A percentile compares a stretch with the other conserved stretches of the same genome.
Conservation (phyloP, 2,888 invertebrate species). For the Acronicta alni region DNA sequence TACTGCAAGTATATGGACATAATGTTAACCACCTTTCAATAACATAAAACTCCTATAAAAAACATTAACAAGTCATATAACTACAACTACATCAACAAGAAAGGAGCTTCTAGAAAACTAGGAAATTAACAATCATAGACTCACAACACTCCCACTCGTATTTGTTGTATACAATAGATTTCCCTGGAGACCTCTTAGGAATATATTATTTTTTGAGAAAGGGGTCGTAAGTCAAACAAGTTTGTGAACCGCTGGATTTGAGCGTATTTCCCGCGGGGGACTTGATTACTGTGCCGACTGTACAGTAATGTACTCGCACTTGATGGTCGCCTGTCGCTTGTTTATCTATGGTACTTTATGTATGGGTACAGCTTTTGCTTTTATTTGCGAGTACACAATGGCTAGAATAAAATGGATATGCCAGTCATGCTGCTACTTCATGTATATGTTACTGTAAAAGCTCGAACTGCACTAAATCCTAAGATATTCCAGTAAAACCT, state of each 20-base stretch:
- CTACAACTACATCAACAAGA: constrained; percentile 2
- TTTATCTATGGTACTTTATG: neutral
- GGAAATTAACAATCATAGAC: constrained; percentile 40
- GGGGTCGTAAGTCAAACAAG: constrained; percentile 53
- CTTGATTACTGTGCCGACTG: constrained; percentile 52
- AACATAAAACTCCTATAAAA: neutral
- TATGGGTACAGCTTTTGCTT: neutral
- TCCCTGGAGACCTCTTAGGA: constrained; percentile 51
- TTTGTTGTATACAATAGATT: constrained; percentile 51
- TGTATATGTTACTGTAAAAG: too few species aligned
- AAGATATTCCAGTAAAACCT: too few species aligned
- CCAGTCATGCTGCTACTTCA: neutral
- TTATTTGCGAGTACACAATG: neutral
- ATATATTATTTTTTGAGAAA: constrained; percentile 55
- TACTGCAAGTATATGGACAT: too few species aligned
- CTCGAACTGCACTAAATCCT: too few species aligned
- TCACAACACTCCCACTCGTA: constrained; percentile 28
- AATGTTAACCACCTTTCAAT: too few species aligned
- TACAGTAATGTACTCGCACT: constrained; percentile 28
- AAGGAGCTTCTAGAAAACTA: constrained; percentile 8
- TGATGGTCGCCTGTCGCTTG: constrained; percentile 20
- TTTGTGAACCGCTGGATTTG: constrained; percentile 55
- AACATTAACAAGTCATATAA: neutral
- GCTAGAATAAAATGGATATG: neutral
- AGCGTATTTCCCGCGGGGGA: constrained; percentile 67